Conservation (phyloP, 2,797 vertebrate species). For the Scarus forsteni region DNA sequence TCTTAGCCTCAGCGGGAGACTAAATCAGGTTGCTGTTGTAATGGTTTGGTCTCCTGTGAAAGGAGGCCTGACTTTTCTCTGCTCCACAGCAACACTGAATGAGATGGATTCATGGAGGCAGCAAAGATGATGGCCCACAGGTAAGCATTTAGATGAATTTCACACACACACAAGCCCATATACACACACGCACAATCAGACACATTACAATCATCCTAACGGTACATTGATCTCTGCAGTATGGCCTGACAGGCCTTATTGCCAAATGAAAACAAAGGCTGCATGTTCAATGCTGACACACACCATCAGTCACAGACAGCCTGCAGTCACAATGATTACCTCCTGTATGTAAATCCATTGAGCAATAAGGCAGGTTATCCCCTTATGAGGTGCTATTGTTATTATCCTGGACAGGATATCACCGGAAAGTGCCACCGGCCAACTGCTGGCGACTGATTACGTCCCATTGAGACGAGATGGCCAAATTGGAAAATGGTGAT, state of each 20-base stretch:
- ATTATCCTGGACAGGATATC: constrained; percentile 65
- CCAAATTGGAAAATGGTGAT: constrained; percentile 66
- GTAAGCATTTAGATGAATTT: constrained; percentile 62
- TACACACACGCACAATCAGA: constrained; percentile 23
- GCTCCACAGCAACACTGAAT: constrained; percentile 50
- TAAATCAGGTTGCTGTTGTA: constrained; percentile 51
- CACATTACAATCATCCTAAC: constrained; percentile 56
- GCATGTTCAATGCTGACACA: constrained; percentile 73
- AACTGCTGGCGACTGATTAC: constrained; percentile 66
- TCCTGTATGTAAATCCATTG: constrained; percentile 79
- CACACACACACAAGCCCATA: background rate
- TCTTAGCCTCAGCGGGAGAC: constrained; percentile 55
- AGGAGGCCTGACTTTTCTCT: constrained; percentile 30
- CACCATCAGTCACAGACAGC: constrained; percentile 77
- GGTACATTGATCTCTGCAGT: constrained; percentile 67
- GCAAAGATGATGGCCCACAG: constrained; percentile 67
- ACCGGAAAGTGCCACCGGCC: constrained; percentile 61
- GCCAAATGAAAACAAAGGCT: constrained; percentile 77
- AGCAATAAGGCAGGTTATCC: constrained; percentile 76
- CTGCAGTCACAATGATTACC: constrained; percentile 69
- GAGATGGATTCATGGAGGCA: constrained; percentile 58
- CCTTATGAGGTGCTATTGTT: constrained; percentile 56
- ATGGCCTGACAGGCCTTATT: constrained; percentile 51
- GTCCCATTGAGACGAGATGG: constrained; percentile 53
- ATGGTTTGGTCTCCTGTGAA: constrained; percentile 39